Evolutionary conservation across 2,888 invertebrate genomes (phyloP), one percentile per base, ranked within the genome.

Genomic region (Trissolcus brochymenae): DNA sequence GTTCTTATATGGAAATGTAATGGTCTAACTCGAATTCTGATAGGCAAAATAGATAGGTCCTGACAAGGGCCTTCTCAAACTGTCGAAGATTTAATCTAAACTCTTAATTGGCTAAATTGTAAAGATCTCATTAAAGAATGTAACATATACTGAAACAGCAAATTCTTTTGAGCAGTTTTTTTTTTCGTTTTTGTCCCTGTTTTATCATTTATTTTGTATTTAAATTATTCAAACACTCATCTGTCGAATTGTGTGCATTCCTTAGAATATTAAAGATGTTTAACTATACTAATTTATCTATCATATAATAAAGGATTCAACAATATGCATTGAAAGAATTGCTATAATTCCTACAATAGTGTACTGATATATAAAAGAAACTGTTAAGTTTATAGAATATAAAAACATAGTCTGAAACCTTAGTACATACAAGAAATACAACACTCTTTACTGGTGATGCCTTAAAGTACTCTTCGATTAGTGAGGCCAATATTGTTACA

Each of bases 1-100:
- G 25, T 49, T 65, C 67, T 72, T 76, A 71, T 76, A 67, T 76
- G 67, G 72, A 76, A 76, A 76, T 76, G 76, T 76, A 76, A 76
- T 71, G 76, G 66, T 76, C 61, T 67, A 67, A 76, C 62, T 62
- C 62, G 62, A 25, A 29, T 59, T 57, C 67, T 64, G 76, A 72
- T 76, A 72, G 76, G 76, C 40, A 41, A 71, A 76, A 67, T 72
- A 76, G 76, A 76, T 76, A 76, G 66, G 66, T 67, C 71, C 66
- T 76, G 76, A 71, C 76, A 72, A 62, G 59, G 76, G 54, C 76
- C 71, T 64, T 61, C 64, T 56, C 57, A 71, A 76, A 71, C 71
- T 61, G 14, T 35, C 66, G 35, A 61, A 71, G 76, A 76, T 76
- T 57, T 57, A 66, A 76, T 76, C 76, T 46, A 53, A 53, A 53